Percentiles rank a stretch among this genome's conserved stretches.
Evolutionary conservation across 2,797 vertebrate species (phyloP).

Genomic region (Poeciliopsis paucimaculata): DNA sequence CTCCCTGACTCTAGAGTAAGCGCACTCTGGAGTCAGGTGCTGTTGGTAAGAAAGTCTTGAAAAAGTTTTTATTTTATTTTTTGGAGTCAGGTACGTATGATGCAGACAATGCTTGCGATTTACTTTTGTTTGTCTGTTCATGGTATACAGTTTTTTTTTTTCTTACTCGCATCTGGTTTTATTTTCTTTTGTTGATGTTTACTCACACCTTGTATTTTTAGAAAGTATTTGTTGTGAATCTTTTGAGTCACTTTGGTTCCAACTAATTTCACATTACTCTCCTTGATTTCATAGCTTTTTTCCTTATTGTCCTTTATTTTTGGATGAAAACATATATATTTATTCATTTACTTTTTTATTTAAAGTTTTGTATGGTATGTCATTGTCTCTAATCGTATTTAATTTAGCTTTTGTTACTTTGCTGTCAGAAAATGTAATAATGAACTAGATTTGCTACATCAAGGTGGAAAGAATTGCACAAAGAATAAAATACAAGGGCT

Average conservation of each 20-base stretch:
- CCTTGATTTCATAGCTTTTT: conserved; percentile 66
- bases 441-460: conserved; percentile 60
- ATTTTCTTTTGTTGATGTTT: conserved; percentile 65
- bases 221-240: conserved; percentile 53
- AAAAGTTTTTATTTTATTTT: conserved; percentile 71
- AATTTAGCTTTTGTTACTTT: conserved; percentile 46
- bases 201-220: conserved; percentile 73
- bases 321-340: conserved; percentile 66
- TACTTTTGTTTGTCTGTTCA: conserved; percentile 45
- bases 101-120: conserved; percentile 68
- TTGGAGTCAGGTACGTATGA: conserved; percentile 87
- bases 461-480: conserved; percentile 22
- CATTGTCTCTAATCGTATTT: conserved; percentile 42
- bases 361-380: conserved; percentile 44
- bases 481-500: conserved; percentile 6
- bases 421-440: conserved; percentile 66
- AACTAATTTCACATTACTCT: conserved; percentile 67
- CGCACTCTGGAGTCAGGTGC: conserved; percentile 74
- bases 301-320: conserved; percentile 45
- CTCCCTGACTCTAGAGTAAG: conserved; percentile 64
- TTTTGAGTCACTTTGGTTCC: conserved; percentile 72
- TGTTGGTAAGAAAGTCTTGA: conserved; percentile 87
- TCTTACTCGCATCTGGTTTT: conserved; percentile 60
- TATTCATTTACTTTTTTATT: conserved; percentile 54
- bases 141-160: conserved; percentile 7